Evolutionary conservation across 2,888 invertebrate species (phyloP).

Genomic region (Troglohyphantes excavatus): DNA sequence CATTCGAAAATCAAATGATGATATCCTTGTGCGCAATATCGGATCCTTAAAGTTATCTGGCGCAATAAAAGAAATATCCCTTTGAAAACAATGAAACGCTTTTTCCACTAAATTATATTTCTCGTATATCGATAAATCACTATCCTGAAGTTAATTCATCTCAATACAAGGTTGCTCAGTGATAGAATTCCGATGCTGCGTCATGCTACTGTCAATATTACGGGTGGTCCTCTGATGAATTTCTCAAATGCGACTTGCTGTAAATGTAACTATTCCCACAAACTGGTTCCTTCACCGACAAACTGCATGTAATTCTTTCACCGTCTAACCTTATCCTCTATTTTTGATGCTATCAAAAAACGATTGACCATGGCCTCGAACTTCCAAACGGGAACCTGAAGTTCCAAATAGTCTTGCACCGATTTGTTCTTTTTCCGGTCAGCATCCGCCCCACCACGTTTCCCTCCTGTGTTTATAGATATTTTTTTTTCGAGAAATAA

Average conservation of each 20-base stretch:
- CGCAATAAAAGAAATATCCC: background rate
- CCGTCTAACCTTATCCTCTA: slow-evolving; percentile 60
- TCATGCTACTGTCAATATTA: background rate
- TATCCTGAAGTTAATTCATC: too few species aligned
- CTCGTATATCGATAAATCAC: background rate
- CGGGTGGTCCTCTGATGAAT: background rate
- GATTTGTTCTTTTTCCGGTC: slow-evolving; percentile 20
- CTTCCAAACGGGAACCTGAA: slow-evolving; percentile 35
- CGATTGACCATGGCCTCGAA: slow-evolving; percentile 71
- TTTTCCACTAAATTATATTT: background rate
- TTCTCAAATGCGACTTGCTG: background rate
- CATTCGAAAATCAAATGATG: background rate
- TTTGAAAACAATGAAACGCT: background rate
- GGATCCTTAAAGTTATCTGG: background rate
- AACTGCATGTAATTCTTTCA: slow-evolving; percentile 16
- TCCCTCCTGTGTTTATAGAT: background rate
- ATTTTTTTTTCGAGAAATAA: background rate
- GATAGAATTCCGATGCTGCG: background rate
- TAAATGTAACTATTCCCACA: background rate
- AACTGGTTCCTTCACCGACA: slow-evolving; percentile 31
- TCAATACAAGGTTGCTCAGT: too few species aligned
- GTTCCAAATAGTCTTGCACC: background rate
- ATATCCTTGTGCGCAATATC: too few species aligned
- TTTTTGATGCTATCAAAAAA: slow-evolving; percentile 50
- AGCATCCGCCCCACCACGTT: background rate